These are phyloP conservation scores for Blastobasis lacticolella DNA, from an alignment of 2,888 invertebrate genomes.

Conservation along the genomic window DNA sequence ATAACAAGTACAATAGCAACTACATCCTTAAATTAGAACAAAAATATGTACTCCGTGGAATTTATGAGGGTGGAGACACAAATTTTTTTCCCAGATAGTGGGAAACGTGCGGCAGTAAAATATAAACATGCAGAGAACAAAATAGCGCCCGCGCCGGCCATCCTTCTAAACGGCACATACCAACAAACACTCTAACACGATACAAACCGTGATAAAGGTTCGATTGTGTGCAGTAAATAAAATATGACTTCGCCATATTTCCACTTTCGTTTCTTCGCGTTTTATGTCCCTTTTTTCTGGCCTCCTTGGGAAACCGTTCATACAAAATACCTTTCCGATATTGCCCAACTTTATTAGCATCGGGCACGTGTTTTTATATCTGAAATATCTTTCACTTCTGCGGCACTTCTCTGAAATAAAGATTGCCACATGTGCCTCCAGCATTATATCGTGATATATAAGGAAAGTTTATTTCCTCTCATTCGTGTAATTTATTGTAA, in stretches of 20 bases:
- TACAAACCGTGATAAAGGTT: slow-evolving; percentile 70
- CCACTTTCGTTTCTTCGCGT: slow-evolving; percentile 66
- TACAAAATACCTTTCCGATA: slow-evolving; percentile 71
- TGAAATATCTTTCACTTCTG: slow-evolving; percentile 62
- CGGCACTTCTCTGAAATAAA: slow-evolving; percentile 51
- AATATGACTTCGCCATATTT: slow-evolving; percentile 72
- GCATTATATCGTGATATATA: slow-evolving; percentile 50
- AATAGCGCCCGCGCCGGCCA: slow-evolving; percentile 32
- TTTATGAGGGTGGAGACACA: slow-evolving; percentile 2
- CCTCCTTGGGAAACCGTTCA: slow-evolving; percentile 62
- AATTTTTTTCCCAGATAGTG: slow-evolving; percentile 16
- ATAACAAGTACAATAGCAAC: no score
- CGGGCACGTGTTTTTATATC: slow-evolving; percentile 68
- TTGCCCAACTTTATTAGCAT: slow-evolving; percentile 70
- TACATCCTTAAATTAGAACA: no score
- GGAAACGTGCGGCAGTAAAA: slow-evolving; percentile 32
- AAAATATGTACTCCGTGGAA: background rate
- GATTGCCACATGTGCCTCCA: slow-evolving; percentile 50
- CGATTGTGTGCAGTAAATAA: slow-evolving; percentile 74
- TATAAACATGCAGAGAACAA: slow-evolving; percentile 36
- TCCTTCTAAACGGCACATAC: slow-evolving; percentile 50
- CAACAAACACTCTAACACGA: slow-evolving; percentile 58
- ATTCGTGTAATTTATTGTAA: slow-evolving; percentile 42
- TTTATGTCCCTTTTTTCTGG: slow-evolving; percentile 67
- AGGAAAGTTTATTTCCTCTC: slow-evolving; percentile 41